A percentile compares a stretch with the other conserved stretches of the same genome.
Conservation (phyloP, 2,888 invertebrate species). For the Pantelozetes paolii region DNA sequence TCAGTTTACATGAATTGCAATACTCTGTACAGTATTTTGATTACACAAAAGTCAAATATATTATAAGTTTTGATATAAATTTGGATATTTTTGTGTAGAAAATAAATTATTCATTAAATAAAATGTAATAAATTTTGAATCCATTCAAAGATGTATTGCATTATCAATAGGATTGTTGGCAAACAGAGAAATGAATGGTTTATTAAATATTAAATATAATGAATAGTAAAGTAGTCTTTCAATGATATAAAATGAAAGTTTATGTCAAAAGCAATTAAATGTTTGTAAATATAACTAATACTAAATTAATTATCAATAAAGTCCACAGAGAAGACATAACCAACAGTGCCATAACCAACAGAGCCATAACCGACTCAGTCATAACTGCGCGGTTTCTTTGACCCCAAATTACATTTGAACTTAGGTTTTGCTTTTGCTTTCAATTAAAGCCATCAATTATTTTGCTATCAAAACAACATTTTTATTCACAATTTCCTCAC, state of each 20-base stretch:
- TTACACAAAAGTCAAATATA: too few relatives aligned
- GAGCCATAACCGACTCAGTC: background rate
- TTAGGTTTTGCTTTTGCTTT: background rate
- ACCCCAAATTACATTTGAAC: background rate
- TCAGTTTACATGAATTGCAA: too few relatives aligned
- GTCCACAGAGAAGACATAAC: background rate
- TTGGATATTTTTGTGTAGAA: too few relatives aligned
- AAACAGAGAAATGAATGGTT: background rate
- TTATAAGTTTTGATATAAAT: too few relatives aligned
- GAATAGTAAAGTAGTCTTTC: background rate
- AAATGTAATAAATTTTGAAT: too few relatives aligned
- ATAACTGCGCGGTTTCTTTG: background rate
- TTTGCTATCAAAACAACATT: background rate
- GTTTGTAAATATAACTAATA: background rate
- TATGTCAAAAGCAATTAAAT: background rate
- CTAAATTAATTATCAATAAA: conserved; percentile 16
- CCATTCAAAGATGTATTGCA: too few relatives aligned
- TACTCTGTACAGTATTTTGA: too few relatives aligned
- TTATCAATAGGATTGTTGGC: too few relatives aligned
- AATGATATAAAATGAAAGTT: background rate
- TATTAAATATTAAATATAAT: conserved; percentile 7
- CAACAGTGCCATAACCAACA: background rate
- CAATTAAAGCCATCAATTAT: conserved; percentile 4
- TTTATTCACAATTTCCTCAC: background rate
- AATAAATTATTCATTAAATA: too few relatives aligned